A percentile compares a stretch with the other conserved stretches of the same genome.
Evolutionary conservation across 2,888 invertebrate species (phyloP).

Genomic region (Andrena marginata): DNA sequence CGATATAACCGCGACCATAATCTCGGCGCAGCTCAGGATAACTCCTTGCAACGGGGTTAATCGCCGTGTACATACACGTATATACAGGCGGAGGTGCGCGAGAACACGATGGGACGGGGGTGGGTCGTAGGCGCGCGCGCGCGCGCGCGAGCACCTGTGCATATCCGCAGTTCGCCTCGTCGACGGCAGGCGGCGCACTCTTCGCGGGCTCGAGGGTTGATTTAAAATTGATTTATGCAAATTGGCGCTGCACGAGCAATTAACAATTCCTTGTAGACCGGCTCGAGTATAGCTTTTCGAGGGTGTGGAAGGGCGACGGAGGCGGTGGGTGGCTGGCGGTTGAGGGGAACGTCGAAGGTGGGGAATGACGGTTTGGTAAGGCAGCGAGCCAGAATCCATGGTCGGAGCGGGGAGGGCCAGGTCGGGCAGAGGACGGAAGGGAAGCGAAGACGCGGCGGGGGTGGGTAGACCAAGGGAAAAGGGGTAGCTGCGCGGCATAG

Average conservation of each 20-base stretch:
- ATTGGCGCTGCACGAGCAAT: conserved; percentile 85
- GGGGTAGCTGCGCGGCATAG: conserved; percentile 73
- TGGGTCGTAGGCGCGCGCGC: background rate
- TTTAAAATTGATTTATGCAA: conserved; percentile 85
- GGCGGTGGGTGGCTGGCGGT: conserved; percentile 31
- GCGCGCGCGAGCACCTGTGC: conserved; percentile 58
- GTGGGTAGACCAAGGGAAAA: conserved; percentile 58
- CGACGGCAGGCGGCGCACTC: conserved; percentile 66
- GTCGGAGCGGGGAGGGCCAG: conserved; percentile 6
- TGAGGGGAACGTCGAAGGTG: conserved; percentile 38
- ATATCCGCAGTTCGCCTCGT: conserved; percentile 51
- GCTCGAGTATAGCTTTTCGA: conserved; percentile 80
- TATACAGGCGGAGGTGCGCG: background rate
- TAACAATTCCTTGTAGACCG: conserved; percentile 84
- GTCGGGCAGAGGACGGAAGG: conserved; percentile 31
- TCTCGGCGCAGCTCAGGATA: conserved; percentile 59
- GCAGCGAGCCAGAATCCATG: conserved; percentile 57
- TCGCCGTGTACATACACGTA: conserved; percentile 32
- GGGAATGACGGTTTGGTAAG: conserved; percentile 54
- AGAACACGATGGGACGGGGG: background rate
- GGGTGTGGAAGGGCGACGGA: conserved; percentile 61
- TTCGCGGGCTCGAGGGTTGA: conserved; percentile 77
- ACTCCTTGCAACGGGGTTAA: conserved; percentile 63
- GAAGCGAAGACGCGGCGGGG: conserved; percentile 23
- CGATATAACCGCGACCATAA: conserved; percentile 63